Evolutionary conservation across 2,888 invertebrate genomes (phyloP).

Genomic region (Hydraecia micacea): DNA sequence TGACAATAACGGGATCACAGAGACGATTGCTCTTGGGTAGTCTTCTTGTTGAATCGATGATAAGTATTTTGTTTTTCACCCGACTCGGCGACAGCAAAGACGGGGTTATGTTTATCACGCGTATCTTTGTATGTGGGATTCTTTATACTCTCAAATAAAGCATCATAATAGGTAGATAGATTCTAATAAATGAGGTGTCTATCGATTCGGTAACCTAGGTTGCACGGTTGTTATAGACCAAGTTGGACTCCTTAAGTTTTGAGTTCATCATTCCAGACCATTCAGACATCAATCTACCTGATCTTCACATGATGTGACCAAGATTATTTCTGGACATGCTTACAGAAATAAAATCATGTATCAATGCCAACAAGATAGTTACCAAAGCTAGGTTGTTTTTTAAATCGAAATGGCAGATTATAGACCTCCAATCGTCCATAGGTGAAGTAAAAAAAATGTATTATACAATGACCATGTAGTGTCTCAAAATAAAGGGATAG

Average conservation of each 20-base stretch:
- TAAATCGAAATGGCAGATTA: not conserved
- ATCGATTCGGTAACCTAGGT: too few species aligned
- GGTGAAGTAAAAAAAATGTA: not conserved
- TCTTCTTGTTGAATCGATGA: not conserved
- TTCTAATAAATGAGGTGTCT: not conserved
- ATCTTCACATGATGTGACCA: not conserved
- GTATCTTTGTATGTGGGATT: not conserved
- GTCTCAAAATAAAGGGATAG: not conserved
- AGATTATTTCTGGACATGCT: too few species aligned
- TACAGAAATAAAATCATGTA: too few species aligned
- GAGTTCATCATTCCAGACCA: too few species aligned
- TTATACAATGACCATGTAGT: not conserved
- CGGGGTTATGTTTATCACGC: not conserved
- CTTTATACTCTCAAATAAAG: not conserved
- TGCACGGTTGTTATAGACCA: too few species aligned
- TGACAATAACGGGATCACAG: not conserved
- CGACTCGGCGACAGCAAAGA: not conserved
- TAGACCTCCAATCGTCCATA: not conserved
- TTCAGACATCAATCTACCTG: too few species aligned
- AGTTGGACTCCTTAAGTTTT: too few species aligned
- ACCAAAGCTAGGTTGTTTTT: too few species aligned
- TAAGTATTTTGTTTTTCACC: not conserved
- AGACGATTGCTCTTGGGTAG: not conserved
- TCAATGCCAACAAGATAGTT: too few species aligned
- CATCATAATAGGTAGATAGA: not conserved